A percentile compares a stretch with the other conserved stretches of the same genome.
phyloP scores from a whole-genome alignment of 2,888 invertebrate species.

The Keiferia lycopersicella region DNA sequence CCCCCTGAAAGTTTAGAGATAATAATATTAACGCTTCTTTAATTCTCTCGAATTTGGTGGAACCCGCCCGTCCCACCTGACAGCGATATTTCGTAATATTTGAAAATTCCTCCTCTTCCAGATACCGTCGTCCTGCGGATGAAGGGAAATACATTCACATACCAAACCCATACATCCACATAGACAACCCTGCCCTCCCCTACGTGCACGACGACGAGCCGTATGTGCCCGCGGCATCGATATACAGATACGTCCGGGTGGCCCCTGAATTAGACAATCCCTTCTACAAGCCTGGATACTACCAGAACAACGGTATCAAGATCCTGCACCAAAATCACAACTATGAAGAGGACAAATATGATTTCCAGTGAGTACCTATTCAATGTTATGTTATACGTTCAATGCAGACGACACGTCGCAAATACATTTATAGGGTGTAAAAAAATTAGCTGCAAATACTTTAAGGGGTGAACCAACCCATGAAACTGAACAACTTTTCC shows the following conservation, averaged over 20 bases:
- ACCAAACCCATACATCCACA: conserved; percentile 78
- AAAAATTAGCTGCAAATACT: no score
- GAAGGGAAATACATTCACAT: conserved; percentile 79
- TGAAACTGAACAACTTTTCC: no score
- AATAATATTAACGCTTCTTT: no score
- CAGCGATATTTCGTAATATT: conserved; percentile 15
- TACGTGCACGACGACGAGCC: conserved; percentile 73
- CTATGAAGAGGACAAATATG: conserved; percentile 76
- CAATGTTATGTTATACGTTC: no score
- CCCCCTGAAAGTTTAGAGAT: no score
- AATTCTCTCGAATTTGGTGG: no score
- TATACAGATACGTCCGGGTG: conserved; percentile 59
- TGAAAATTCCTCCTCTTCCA: conserved; percentile 39
- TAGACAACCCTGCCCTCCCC: conserved; percentile 74
- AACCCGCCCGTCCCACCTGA: background rate
- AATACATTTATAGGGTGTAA: no score
- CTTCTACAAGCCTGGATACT: conserved; percentile 75
- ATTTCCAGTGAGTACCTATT: conserved; percentile 70
- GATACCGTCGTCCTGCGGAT: conserved; percentile 72
- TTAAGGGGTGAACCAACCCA: no score
- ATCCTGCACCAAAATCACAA: conserved; percentile 74
- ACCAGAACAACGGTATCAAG: conserved; percentile 77
- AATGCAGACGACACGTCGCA: no score
- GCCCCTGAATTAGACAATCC: conserved; percentile 63
- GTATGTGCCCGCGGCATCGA: conserved; percentile 71